phyloP scores from a whole-genome alignment of 2,797 vertebrate genomes.

The Selene dorsalis region DNA sequence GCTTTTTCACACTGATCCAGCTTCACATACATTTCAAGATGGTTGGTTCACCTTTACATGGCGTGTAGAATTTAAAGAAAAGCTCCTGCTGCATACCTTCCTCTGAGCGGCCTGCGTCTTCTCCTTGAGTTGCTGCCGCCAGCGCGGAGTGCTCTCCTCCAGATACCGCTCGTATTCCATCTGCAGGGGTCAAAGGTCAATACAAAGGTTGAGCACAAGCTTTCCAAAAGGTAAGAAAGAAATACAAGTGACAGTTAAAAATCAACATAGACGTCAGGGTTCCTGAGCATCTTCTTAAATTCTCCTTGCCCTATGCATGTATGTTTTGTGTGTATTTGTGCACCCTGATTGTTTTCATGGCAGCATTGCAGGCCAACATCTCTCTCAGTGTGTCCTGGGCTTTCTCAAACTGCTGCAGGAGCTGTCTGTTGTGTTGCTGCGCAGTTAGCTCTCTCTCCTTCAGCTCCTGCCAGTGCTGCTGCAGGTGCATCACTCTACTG shows the following conservation, averaged over 20 bases:
- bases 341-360: conserved; percentile 83
- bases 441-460: conserved; percentile 76
- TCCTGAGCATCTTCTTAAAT: not conserved
- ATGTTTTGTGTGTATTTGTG: conserved; percentile 2
- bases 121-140: conserved; percentile 76
- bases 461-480: conserved; percentile 76
- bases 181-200: conserved; percentile 68
- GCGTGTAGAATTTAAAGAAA: not conserved
- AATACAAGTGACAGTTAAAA: not conserved
- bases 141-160: conserved; percentile 68
- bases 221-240: not conserved
- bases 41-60: not conserved
- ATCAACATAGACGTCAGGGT: not conserved
- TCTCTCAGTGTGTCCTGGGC: conserved; percentile 78
- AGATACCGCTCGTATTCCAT: conserved; percentile 80
- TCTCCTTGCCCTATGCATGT: not conserved
- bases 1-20: not conserved
- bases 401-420: conserved; percentile 84
- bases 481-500: conserved; percentile 69
- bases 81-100: conserved; percentile 46
- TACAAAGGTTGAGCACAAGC: conserved; percentile 8
- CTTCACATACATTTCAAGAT: not conserved
- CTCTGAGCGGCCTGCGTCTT: conserved; percentile 64
- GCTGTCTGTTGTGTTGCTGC: conserved; percentile 74
- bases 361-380: conserved; percentile 74